A percentile compares a stretch with the other conserved stretches of the same genome.
phyloP scores from a whole-genome alignment of 2,113 vertebrate genomes.

The Rhineura floridana region DNA sequence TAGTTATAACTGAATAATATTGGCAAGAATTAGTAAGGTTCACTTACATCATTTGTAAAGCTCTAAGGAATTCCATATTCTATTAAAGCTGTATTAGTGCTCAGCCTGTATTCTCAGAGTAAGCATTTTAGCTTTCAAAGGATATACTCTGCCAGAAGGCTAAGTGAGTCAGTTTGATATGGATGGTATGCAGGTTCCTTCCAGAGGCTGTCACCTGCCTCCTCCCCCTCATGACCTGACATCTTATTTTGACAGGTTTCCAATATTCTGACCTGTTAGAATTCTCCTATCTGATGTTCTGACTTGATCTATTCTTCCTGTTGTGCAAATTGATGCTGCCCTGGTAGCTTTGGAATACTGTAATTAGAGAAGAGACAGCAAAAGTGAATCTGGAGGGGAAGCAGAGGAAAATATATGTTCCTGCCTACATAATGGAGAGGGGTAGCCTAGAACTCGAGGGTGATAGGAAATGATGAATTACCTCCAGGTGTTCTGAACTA shows the following conservation, averaged over 20 bases:
- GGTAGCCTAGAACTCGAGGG: background rate
- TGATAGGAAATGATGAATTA: background rate
- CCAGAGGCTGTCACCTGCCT: constrained; percentile 12
- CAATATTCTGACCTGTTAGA: constrained; percentile 36
- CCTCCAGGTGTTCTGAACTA: too few species aligned
- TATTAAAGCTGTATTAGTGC: background rate
- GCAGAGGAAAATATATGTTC: background rate
- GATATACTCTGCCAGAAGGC: background rate
- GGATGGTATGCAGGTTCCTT: constrained; percentile 5
- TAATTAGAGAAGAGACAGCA: constrained; percentile 30
- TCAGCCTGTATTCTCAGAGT: background rate
- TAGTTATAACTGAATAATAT: background rate
- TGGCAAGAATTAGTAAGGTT: background rate
- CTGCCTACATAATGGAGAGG: constrained; percentile 5
- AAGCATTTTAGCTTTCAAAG: background rate
- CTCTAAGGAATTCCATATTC: background rate
- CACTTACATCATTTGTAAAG: background rate
- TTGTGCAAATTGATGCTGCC: constrained; percentile 43
- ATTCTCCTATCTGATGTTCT: constrained; percentile 42
- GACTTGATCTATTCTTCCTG: constrained; percentile 23
- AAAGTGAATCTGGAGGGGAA: background rate
- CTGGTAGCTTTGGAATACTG: constrained; percentile 35
- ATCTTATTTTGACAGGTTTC: constrained; percentile 52
- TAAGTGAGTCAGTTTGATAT: constrained; percentile 46
- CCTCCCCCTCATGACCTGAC: constrained; percentile 12